Conservation (phyloP, 2,113 vertebrate species). For the Stegastes partitus region DNA sequence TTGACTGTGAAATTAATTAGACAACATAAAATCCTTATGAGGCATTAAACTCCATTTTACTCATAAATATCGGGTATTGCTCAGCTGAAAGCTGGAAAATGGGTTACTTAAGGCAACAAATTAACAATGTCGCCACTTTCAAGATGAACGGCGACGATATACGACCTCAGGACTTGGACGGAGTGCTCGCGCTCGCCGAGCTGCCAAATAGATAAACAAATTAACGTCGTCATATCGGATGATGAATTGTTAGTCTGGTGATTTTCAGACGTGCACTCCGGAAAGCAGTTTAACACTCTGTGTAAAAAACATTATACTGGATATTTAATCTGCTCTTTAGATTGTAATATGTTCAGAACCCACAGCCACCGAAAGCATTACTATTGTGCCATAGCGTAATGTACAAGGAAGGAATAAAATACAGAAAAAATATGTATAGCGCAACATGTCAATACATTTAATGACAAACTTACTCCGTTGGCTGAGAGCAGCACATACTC, state of each 20-base stretch:
- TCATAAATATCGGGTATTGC: conserved; percentile 64
- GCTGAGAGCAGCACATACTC: conserved; percentile 64
- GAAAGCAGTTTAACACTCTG: conserved; percentile 22
- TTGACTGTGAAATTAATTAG: conserved; percentile 70
- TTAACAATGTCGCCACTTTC: conserved; percentile 53
- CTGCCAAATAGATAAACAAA: conserved; percentile 45
- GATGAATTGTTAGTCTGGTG: conserved; percentile 49
- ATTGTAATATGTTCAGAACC: conserved; percentile 75
- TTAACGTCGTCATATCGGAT: conserved; percentile 42
- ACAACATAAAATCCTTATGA: conserved; percentile 70
- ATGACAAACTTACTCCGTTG: conserved; percentile 72
- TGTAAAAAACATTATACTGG: conserved; percentile 46
- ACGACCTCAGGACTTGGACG: conserved; percentile 37
- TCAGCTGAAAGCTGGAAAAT: conserved; percentile 61
- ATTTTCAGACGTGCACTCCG: conserved; percentile 54
- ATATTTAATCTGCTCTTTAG: conserved; percentile 68
- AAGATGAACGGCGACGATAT: conserved; percentile 38
- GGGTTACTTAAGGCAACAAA: conserved; percentile 71
- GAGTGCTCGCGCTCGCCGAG: conserved; percentile 17
- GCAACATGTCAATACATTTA: conserved; percentile 76
- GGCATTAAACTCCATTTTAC: conserved; percentile 61
- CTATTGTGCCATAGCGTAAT: conserved; percentile 77
- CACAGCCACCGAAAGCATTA: conserved; percentile 74
- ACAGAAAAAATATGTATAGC: conserved; percentile 79
- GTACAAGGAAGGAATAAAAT: conserved; percentile 81